phyloP scores from a whole-genome alignment of 2,888 invertebrate species.

The Subacronicta megacephala region DNA sequence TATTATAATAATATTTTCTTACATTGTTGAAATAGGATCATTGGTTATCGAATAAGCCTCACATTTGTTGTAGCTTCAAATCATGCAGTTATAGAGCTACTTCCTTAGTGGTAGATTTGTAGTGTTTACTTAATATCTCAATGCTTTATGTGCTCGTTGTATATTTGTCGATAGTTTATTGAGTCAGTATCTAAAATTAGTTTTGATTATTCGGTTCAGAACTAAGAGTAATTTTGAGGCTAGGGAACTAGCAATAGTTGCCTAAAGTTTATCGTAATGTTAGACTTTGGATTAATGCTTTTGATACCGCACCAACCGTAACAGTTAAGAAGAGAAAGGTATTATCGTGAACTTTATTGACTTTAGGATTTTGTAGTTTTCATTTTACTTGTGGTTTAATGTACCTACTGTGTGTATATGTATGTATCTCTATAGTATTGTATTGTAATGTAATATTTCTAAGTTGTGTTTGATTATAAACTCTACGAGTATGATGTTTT shows the following conservation, averaged over 20 bases:
- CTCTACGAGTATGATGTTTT: no score
- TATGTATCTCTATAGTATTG: no score
- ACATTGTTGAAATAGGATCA: no score
- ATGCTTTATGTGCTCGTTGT: constrained; percentile 11
- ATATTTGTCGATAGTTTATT: constrained; percentile 22
- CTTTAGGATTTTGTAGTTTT: not conserved
- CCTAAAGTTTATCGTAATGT: constrained; percentile 15
- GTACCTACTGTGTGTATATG: no score
- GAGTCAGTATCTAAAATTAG: constrained; percentile 7
- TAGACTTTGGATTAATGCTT: constrained; percentile 5
- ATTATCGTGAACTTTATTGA: constrained; percentile 1
- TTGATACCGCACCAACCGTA: constrained; percentile 7
- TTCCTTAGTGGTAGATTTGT: no score
- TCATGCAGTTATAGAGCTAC: no score
- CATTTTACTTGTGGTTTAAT: not conserved
- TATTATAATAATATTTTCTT: no score
- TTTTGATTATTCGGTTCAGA: constrained; percentile 5
- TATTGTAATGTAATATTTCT: no score
- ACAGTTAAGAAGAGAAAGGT: not conserved
- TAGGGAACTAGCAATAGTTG: not conserved
- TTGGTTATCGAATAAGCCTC: no score
- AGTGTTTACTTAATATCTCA: not conserved
- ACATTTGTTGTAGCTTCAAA: no score
- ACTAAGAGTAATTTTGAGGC: constrained; percentile 10
- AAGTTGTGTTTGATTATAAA: no score